Evolutionary conservation across 1,140 invertebrate genomes (phyloP).

Genomic region (Pseudachorutes palmiensis): DNA sequence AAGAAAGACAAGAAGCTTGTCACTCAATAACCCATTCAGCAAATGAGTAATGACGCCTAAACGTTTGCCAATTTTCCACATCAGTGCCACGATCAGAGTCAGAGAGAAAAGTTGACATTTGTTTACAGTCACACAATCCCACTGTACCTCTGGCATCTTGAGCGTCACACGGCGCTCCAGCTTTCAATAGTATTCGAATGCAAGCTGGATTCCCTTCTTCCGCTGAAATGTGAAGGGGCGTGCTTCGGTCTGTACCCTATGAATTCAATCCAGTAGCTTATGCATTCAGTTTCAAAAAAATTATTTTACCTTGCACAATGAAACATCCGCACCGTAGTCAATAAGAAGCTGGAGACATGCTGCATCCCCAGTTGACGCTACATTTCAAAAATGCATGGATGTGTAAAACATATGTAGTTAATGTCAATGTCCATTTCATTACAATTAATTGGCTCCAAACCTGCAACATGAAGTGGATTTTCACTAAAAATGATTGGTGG

Average conservation of each 20-base stretch:
- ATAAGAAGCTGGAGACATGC: constrained; percentile 60
- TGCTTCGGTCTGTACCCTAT: constrained; percentile 27
- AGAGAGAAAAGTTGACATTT: neutral
- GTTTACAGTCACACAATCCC: too few relatives aligned
- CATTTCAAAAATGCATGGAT: neutral
- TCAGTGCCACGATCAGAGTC: neutral
- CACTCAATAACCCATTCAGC: neutral
- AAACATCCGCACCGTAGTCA: constrained; percentile 62
- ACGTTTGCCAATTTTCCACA: neutral
- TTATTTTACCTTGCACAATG: constrained; percentile 41
- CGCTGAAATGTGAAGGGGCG: constrained; percentile 29
- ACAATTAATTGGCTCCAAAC: constrained; percentile 2
- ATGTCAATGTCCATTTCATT: too few relatives aligned
- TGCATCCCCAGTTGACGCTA: constrained; percentile 48
- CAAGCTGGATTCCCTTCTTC: constrained; percentile 32
- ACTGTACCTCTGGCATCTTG: constrained; percentile 34
- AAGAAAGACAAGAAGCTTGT: neutral
- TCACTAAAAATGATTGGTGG: constrained; percentile 46
- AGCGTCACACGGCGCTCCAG: constrained; percentile 26
- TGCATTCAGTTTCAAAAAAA: too few relatives aligned
- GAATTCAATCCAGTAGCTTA: too few relatives aligned
- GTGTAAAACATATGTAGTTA: too few relatives aligned
- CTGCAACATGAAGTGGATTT: constrained; percentile 70
- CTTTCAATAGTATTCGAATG: constrained; percentile 26
- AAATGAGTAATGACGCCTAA: too few relatives aligned